Conservation (phyloP, 2,888 invertebrate species). For the Sphinx pinastri region DNA sequence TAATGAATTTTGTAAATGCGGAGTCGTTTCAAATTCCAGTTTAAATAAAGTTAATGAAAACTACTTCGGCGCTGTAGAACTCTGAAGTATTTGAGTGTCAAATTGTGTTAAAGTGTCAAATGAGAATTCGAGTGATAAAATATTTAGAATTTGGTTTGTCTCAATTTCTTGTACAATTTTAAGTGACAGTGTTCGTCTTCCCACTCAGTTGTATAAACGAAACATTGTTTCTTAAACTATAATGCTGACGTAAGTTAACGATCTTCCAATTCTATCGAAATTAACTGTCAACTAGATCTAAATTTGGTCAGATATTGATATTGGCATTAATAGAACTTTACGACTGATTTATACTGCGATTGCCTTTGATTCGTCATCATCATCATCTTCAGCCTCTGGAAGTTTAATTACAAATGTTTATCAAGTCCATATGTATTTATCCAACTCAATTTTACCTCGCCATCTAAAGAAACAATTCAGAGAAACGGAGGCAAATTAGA, state of each 20-base stretch:
- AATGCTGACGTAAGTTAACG: no score
- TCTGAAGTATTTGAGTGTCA: slow-evolving; percentile 11
- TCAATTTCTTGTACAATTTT: no score
- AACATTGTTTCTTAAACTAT: no score
- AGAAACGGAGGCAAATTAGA: slow-evolving; percentile 24
- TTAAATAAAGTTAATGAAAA: slow-evolving; percentile 23
- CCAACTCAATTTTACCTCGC: not conserved
- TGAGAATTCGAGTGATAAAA: no score
- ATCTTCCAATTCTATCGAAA: no score
- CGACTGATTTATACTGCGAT: no score
- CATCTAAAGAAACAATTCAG: slow-evolving; percentile 16
- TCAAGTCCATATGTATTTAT: not conserved
- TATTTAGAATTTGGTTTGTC: no score
- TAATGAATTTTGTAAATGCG: slow-evolving; percentile 15
- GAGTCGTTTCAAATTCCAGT: slow-evolving; percentile 17
- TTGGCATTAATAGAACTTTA: no score
- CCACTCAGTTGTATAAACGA: no score
- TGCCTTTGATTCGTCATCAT: not conserved
- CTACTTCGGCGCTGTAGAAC: not conserved
- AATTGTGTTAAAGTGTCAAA: not conserved
- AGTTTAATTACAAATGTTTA: not conserved
- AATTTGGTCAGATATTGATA: no score
- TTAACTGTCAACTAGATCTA: no score
- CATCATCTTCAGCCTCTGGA: not conserved
- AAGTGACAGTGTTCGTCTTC: no score